Conservation (phyloP, 2,797 vertebrate genomes). For the Chromis chromis region DNA sequence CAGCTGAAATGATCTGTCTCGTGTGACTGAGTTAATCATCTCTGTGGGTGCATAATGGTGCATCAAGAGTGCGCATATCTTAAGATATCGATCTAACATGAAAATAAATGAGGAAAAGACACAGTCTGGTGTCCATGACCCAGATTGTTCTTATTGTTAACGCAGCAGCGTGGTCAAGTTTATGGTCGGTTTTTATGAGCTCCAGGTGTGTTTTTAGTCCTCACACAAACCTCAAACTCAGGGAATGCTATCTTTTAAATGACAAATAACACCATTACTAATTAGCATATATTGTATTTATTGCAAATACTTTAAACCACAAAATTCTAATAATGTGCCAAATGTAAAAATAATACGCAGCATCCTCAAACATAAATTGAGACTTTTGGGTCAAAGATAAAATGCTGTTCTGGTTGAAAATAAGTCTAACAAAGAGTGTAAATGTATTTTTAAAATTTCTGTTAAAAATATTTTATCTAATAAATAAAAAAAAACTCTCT, state of each 20-base stretch:
- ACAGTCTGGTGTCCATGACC: slow-evolving; percentile 68
- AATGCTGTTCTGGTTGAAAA: not conserved
- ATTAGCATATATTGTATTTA: slow-evolving; percentile 16
- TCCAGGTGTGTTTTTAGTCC: slow-evolving; percentile 44
- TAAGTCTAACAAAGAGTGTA: not conserved
- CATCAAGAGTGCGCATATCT: slow-evolving; percentile 67
- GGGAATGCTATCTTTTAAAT: not conserved
- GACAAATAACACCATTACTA: not conserved
- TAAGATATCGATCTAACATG: slow-evolving; percentile 85
- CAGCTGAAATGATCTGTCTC: slow-evolving; percentile 79
- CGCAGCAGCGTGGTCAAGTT: slow-evolving; percentile 49
- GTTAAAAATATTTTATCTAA: slow-evolving; percentile 15
- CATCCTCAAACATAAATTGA: not conserved
- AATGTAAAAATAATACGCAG: slow-evolving; percentile 17
- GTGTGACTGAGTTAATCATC: slow-evolving; percentile 83
- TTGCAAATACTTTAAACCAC: not conserved
- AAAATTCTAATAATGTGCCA: slow-evolving; percentile 9
- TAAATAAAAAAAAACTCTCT: not conserved
- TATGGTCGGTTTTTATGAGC: slow-evolving; percentile 59
- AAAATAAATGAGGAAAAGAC: slow-evolving; percentile 76
- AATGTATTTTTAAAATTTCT: not conserved
- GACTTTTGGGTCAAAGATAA: not conserved
- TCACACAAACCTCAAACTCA: not conserved
- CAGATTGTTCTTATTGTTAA: slow-evolving; percentile 63
- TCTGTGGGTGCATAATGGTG: slow-evolving; percentile 69